Evolutionary conservation across 2,888 invertebrate species (phyloP), one percentile per base, ranked within the genome.

Genomic region (Sclerodermus sp.): DNA sequence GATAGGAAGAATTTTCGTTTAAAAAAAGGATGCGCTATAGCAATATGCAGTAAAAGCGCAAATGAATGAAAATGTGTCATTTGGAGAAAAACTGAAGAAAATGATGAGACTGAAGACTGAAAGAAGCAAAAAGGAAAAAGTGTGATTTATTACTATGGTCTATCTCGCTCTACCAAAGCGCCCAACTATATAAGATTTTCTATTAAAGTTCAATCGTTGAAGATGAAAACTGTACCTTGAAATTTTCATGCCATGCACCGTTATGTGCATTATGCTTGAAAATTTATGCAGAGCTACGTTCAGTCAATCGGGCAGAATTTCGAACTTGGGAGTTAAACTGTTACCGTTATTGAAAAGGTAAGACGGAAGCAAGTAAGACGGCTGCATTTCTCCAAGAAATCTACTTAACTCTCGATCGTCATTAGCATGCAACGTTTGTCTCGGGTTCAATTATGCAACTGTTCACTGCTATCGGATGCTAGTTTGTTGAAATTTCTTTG

Each of bases 291-390:
- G 40, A 32, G 17, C 40, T 32, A 37, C 34, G 37, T 46, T 32
- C 40, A 40, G 46, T 46, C 46, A 31, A 31, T 37, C 13, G 32
- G 29, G 18, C 17, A 40, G 31, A 46, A 46, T 46, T 46, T 46
- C 40, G 17, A 46, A 40, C 15, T 40, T 40, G 17, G 32, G 32
- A 34, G 31, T 40, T 40, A 40, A 39, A 31, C 31, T 39, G 46
- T 14, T 31, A 15, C 12, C 17, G 32, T 40, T 30, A 31, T 40
- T 39, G 17, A 16, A 16, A 17, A 6, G 16, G 23, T 12, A 42
- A 29, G 32, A 15, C 13, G 30, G 30, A 13, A 6, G 42, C 13
- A 31, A 31, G 15, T 31, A 29, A 16, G 29, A 29, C 14, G 14
- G 42, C 31, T 30, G 13, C 42, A 16, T 42, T 31, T 3, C 16